phyloP scores from a whole-genome alignment of 2,797 vertebrate species.

The Lophius americanus region DNA sequence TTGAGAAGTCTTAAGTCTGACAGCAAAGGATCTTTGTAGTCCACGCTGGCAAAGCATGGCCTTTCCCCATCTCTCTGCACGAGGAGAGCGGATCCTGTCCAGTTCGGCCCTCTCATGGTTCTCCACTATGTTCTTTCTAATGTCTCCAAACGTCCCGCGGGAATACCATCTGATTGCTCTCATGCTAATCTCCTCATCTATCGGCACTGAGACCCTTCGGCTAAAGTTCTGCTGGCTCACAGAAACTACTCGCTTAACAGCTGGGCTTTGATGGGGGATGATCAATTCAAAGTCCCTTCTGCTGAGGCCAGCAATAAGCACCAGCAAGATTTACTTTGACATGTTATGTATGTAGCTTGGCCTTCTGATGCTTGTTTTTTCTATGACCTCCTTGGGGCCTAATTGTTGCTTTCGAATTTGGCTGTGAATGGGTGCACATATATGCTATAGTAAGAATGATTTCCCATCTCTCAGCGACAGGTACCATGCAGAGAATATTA shows the following conservation, averaged over 20 bases:
- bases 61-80: conserved; percentile 29
- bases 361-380: conserved; percentile 21
- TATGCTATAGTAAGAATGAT: neutral
- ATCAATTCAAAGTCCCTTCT: conserved; percentile 52
- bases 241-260: conserved; percentile 54
- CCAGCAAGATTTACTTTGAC: conserved; percentile 36
- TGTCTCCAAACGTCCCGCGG: conserved; percentile 36
- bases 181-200: conserved; percentile 52
- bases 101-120: conserved; percentile 5
- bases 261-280: conserved; percentile 53
- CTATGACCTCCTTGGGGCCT: conserved; percentile 8
- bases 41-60: conserved; percentile 12
- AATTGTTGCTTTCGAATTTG: conserved; percentile 23
- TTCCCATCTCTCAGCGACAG: neutral
- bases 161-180: conserved; percentile 52
- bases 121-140: conserved; percentile 25
- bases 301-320: conserved; percentile 38
- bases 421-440: neutral
- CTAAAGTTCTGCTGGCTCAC: conserved; percentile 29
- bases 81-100: conserved; percentile 2
- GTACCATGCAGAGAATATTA: neutral
- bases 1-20: conserved; percentile 71
- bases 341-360: conserved; percentile 24
- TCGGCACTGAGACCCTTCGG: conserved; percentile 24
- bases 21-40: conserved; percentile 65